A percentile compares a stretch with the other conserved stretches of the same genome.
Evolutionary conservation across 2,888 invertebrate species (phyloP).

Genomic region (Morpho helenor): DNA sequence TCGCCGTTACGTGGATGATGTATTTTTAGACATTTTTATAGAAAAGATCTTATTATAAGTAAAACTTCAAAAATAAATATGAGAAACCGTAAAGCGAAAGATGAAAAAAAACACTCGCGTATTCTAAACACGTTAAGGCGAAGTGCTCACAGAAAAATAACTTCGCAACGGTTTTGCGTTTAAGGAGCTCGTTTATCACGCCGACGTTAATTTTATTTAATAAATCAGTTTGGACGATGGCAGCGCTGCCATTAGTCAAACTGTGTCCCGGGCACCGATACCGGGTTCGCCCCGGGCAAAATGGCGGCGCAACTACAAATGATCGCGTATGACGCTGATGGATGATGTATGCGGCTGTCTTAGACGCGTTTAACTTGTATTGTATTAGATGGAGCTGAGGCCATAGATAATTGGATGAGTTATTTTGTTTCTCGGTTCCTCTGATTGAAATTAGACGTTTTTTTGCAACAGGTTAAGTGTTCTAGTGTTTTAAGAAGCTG

Average conservation of each 20-base stretch:
- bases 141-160: conserved; percentile 10
- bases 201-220: conserved; percentile 67
- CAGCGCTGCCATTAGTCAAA: conserved; percentile 62
- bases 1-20: too few species aligned
- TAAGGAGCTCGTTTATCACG: conserved; percentile 58
- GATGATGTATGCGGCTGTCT: conserved; percentile 42
- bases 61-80: too few species aligned
- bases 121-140: conserved; percentile 14
- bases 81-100: conserved; percentile 17
- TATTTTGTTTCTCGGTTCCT: conserved; percentile 25
- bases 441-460: conserved; percentile 21
- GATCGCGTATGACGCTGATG: conserved; percentile 64
- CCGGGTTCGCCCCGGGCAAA: conserved; percentile 45
- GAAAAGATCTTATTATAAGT: too few species aligned
- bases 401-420: conserved; percentile 27
- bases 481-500: too few species aligned
- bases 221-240: conserved; percentile 59
- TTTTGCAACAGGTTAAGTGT: conserved; percentile 1
- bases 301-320: conserved; percentile 47
- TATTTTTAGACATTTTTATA: too few species aligned
- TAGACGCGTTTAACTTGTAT: conserved; percentile 41
- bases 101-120: neutral
- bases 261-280: conserved; percentile 45
- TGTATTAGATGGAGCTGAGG: conserved; percentile 30
- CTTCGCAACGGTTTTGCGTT: conserved; percentile 45